Conservation (phyloP, 2,888 invertebrate genomes). For the Luffia ferchaultella region DNA sequence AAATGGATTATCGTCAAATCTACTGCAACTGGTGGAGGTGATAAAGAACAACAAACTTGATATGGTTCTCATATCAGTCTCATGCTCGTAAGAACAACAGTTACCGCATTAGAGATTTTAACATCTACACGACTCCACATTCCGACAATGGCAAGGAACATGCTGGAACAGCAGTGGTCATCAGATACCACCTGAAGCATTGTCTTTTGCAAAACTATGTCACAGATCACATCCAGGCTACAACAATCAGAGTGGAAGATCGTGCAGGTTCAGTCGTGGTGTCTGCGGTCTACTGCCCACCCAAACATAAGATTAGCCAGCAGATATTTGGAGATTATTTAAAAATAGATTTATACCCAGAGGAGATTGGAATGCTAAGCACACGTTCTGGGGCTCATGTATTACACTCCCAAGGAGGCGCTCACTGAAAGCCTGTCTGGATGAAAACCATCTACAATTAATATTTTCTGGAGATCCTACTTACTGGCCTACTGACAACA, state of each 20-base stretch:
- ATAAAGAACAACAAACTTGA: constrained; percentile 8
- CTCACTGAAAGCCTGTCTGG: constrained; percentile 12
- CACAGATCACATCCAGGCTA: constrained; percentile 14
- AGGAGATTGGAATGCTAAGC: constrained; percentile 19
- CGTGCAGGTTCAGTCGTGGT: constrained; percentile 3
- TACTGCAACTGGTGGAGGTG: constrained; percentile 12
- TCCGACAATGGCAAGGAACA: constrained; percentile 16
- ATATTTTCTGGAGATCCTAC: constrained; percentile 16
- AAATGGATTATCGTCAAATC: constrained; percentile 15
- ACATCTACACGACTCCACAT: constrained; percentile 10
- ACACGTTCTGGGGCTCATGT: constrained; percentile 15
- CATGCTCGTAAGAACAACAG: constrained; percentile 13
- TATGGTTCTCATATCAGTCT: constrained; percentile 13
- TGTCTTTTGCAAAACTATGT: constrained; percentile 6
- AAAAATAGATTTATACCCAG: constrained; percentile 10
- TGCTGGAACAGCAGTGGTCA: constrained; percentile 16
- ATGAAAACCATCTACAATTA: constrained; percentile 9
- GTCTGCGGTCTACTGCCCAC: constrained; percentile 9
- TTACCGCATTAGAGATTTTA: constrained; percentile 8
- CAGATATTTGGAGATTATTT: constrained; percentile 13
- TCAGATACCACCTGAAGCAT: constrained; percentile 15
- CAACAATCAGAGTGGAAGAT: constrained; percentile 7
- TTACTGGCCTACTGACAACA: constrained; percentile 14
- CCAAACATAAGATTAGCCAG: constrained; percentile 11
- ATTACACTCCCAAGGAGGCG: constrained; percentile 13